phyloP scores from a whole-genome alignment of 2,888 invertebrate genomes.

The Phaonia tiefii region DNA sequence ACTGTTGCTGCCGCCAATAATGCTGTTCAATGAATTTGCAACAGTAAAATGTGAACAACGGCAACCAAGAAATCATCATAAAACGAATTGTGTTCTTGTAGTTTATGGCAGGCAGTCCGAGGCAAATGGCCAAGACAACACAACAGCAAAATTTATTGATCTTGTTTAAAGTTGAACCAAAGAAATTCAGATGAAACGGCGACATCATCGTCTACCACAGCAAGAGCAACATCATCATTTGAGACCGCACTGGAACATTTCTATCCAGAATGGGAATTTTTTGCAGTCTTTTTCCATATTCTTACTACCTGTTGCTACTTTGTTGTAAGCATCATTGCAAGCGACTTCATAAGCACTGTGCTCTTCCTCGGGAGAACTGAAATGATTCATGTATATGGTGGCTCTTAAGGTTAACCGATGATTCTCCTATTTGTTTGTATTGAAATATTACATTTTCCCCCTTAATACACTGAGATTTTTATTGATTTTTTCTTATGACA shows the following conservation, averaged over 20 bases:
- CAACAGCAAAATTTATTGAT: constrained; percentile 59
- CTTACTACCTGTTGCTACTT: constrained; percentile 15
- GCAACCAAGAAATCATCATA: constrained; percentile 56
- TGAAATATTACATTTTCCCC: constrained; percentile 9
- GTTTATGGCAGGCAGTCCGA: constrained; percentile 18
- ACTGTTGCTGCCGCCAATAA: constrained; percentile 24
- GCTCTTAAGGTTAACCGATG: background rate
- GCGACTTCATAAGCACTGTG: no score
- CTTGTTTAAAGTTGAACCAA: constrained; percentile 52
- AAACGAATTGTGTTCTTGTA: constrained; percentile 23
- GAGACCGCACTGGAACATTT: no score
- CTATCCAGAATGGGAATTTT: no score
- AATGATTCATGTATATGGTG: no score
- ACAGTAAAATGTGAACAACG: constrained; percentile 55
- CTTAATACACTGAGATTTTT: background rate
- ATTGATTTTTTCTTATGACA: constrained; percentile 10
- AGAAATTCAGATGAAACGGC: constrained; percentile 22
- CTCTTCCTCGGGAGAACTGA: no score
- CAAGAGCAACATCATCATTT: constrained; percentile 3
- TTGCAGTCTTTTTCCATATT: no score
- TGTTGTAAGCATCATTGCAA: background rate
- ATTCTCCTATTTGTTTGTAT: constrained; percentile 6
- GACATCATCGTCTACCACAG: background rate
- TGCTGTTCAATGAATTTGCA: constrained; percentile 64
- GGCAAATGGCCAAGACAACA: constrained; percentile 28